Conservation (phyloP, 1,140 invertebrate genomes). For the Aphelenchoides fujianensis region DNA sequence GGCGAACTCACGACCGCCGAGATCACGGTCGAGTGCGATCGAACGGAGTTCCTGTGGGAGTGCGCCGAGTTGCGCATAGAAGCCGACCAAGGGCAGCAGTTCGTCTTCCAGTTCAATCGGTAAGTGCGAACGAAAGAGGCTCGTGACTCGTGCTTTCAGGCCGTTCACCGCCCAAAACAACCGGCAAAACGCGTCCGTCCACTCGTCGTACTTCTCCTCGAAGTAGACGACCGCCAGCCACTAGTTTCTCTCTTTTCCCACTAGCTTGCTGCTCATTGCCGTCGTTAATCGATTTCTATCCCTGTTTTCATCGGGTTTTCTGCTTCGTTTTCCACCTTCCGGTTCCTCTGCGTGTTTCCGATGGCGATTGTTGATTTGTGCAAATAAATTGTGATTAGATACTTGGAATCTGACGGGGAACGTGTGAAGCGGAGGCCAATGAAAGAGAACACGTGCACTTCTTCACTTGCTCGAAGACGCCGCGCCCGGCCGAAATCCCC, state of each 20-base stretch:
- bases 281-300: background rate
- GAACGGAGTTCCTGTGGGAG: slow-evolving; percentile 36
- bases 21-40: slow-evolving; percentile 26
- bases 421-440: no score
- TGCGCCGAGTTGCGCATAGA: slow-evolving; percentile 41
- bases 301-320: background rate
- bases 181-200: slow-evolving; percentile 6
- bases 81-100: slow-evolving; percentile 24
- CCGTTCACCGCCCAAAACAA: slow-evolving; percentile 11
- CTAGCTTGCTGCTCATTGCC: background rate
- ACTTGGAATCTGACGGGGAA: no score
- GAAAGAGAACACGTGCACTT: no score
- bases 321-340: background rate
- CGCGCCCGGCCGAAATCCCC: no score
- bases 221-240: no score
- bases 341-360: background rate
- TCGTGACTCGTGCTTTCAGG: background rate
- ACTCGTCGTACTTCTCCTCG: background rate
- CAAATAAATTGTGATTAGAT: no score
- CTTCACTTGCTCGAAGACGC: no score
- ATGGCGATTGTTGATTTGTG: background rate
- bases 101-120: slow-evolving; percentile 40
- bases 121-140: slow-evolving; percentile 15
- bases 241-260: no score
- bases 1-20: slow-evolving; percentile 41